Evolutionary conservation across 2,797 vertebrate genomes (phyloP), one percentile per base, ranked within the genome.

Genomic region (Threskiornis aethiopicus): DNA sequence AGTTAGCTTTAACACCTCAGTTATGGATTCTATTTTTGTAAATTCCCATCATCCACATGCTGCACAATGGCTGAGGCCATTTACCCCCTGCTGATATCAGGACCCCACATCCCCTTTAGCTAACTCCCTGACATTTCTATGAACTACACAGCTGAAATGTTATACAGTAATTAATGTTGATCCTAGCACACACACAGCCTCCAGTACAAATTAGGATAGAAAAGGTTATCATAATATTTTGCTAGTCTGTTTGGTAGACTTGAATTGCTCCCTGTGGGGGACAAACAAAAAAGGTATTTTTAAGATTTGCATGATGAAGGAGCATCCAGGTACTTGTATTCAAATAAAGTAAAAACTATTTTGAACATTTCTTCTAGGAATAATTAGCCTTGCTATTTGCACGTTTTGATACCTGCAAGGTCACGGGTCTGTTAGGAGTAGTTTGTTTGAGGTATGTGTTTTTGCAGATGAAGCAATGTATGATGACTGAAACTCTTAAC

Each of bases 191-290:
- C 98, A 98, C 97, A 98, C 98, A 98, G 98, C 97, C 98, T 98
- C 98, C 97, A 98, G 98, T 98, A 98, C 98, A 99, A 99, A 99
- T 99, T 98, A 98, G 98, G 98, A 98, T 98, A 98, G 98, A 99
- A 99, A 99, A 99, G 98, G 98, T 99, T 99, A 99, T 98, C 98
- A 99, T 98, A 99, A 99, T 99, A 99, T 99, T 99, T 98, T 98
- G 98, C 98, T 98, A 98, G 97, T 97, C 98, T 98, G 98, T 98
- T 98, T 98, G 96, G 98, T 98, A 97, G 98, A 98, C 94, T 98
- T 98, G 97, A 98, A 98, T 98, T 98, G 95, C 97, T 98, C 98
- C 97, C 98, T 96, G 96, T 98, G 97, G 98, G 97, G 97, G 97
- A 98, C 97, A 98, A 98, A 98, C 97, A 97, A 98, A 94, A 96